These are phyloP conservation scores for Dendroctonus valens DNA, from an alignment of 1,140 invertebrate species.

Conservation along the genomic window DNA sequence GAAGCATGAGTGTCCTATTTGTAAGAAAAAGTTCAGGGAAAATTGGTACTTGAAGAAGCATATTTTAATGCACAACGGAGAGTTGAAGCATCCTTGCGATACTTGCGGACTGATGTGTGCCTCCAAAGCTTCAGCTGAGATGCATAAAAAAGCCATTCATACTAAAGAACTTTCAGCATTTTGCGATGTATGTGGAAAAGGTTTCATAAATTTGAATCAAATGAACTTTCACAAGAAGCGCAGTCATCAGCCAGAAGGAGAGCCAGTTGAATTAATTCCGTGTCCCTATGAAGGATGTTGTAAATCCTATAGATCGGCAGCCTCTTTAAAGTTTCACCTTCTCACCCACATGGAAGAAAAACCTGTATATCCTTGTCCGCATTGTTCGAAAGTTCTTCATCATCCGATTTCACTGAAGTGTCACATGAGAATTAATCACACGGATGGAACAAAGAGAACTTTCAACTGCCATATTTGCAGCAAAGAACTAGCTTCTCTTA, in stretches of 20 bases:
- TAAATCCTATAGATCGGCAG: conserved; percentile 13
- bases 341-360: conserved; percentile 9
- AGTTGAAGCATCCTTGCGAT: conserved; percentile 43
- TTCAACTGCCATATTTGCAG: conserved; percentile 38
- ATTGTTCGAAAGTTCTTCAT: conserved; percentile 60
- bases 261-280: conserved; percentile 9
- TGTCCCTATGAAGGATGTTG: conserved; percentile 24
- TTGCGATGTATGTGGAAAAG: conserved; percentile 40
- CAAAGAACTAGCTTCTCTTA: conserved; percentile 27
- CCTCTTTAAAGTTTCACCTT: conserved; percentile 22
- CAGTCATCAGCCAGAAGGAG: conserved; percentile 11
- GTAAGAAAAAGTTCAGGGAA: conserved; percentile 42
- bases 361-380: conserved; percentile 51
- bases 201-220: conserved; percentile 31
- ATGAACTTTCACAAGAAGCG: conserved; percentile 17
- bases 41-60: conserved; percentile 37
- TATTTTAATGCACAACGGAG: conserved; percentile 28
- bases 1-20: conserved; percentile 30
- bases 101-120: conserved; percentile 61
- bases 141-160: conserved; percentile 60
- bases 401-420: conserved; percentile 18
- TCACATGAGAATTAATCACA: conserved; percentile 45
- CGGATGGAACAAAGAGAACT: conserved; percentile 14
- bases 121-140: conserved; percentile 62
- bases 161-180: conserved; percentile 51